phyloP scores from a whole-genome alignment of 2,113 vertebrate species.

The Vidua macroura region DNA sequence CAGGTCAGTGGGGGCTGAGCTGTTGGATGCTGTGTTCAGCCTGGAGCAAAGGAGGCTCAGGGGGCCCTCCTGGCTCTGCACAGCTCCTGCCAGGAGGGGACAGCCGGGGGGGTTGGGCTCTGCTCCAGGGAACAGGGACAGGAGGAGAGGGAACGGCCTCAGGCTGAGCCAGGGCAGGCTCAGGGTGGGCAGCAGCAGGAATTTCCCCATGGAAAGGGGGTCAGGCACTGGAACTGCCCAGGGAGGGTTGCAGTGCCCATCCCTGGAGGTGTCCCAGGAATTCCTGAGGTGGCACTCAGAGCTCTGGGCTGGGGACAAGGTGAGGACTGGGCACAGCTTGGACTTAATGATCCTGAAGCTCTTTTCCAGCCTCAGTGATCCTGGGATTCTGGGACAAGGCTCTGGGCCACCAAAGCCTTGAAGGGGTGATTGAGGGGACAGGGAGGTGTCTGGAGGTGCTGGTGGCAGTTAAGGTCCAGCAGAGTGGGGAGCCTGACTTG shows the following conservation, averaged over 20 bases:
- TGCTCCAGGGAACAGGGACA: not conserved
- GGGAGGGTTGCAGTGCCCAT: not conserved
- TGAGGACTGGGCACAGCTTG: not conserved
- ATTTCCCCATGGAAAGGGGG: accelerated
- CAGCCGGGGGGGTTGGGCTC: accelerated
- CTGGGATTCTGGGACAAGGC: not conserved
- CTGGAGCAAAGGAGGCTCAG: not conserved
- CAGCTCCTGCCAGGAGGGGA: not conserved
- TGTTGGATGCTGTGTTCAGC: not conserved
- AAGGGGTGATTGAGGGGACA: not conserved
- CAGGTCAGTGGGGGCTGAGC: not conserved
- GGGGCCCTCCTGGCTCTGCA: not conserved
- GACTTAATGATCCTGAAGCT: not conserved
- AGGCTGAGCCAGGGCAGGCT: not conserved
- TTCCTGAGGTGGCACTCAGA: accelerated
- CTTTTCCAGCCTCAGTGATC: not conserved
- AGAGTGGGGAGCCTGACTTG: not conserved
- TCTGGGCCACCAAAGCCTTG: not conserved
- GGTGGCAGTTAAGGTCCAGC: not conserved
- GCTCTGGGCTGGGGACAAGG: not conserved
- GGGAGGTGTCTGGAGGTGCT: not conserved
- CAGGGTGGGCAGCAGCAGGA: accelerated
- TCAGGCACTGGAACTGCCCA: not conserved
- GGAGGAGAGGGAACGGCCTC: not conserved
- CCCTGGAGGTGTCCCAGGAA: not conserved